These are phyloP conservation scores for Aphelinus certus DNA, from an alignment of 1,140 invertebrate species.

Conservation along the genomic window DNA sequence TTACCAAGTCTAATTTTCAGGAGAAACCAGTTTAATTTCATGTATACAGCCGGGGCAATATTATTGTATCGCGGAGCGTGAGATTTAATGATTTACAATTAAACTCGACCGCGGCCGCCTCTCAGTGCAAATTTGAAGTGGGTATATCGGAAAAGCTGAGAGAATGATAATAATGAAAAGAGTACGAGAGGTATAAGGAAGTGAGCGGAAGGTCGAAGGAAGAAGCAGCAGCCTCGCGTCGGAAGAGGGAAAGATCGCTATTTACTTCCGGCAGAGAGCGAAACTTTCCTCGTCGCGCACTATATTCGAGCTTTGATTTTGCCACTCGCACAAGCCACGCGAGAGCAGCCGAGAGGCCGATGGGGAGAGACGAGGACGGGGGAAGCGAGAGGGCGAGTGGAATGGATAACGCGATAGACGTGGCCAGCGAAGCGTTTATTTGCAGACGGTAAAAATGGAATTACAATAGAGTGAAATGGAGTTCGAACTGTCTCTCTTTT, in stretches of 20 bases:
- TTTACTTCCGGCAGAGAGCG: conserved; percentile 47
- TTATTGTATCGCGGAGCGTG: too few species aligned
- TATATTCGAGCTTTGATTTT: background rate
- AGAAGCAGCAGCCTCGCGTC: conserved; percentile 8
- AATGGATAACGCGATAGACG: conserved; percentile 51
- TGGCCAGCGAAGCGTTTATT: conserved; percentile 52
- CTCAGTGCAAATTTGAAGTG: background rate
- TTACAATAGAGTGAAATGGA: conserved; percentile 55
- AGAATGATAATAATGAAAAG: conserved; percentile 23
- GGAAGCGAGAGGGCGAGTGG: background rate
- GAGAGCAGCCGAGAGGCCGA: too few species aligned
- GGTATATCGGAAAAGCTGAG: conserved; percentile 21
- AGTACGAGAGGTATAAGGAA: background rate
- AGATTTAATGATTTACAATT: too few species aligned
- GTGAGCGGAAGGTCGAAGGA: background rate
- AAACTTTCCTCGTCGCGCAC: conserved; percentile 44
- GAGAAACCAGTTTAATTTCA: too few species aligned
- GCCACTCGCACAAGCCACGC: background rate
- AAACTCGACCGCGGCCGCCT: too few species aligned
- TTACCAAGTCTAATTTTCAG: too few species aligned
- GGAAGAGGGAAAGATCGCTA: conserved; percentile 41
- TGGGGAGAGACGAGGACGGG: too few species aligned
- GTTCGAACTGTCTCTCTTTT: conserved; percentile 43
- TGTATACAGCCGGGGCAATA: too few species aligned
- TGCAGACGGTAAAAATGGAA: conserved; percentile 54